Conservation (phyloP, 1,140 invertebrate genomes). For the Archivesica marissinica region DNA sequence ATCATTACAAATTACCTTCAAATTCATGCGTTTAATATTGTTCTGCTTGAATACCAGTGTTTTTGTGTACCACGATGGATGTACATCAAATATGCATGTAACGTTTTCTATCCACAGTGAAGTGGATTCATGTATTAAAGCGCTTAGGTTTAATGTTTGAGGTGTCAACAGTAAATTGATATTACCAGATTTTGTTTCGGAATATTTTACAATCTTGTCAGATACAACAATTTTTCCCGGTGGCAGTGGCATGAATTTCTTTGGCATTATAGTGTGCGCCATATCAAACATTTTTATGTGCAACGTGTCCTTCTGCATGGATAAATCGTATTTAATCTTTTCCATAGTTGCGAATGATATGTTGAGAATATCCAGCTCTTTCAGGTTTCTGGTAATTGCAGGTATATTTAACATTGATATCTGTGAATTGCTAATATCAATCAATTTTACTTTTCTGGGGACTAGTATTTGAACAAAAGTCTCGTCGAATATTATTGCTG, state of each 20-base stretch:
- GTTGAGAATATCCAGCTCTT: not conserved
- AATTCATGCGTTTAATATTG: not conserved
- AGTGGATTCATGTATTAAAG: not conserved
- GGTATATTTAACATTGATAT: not conserved
- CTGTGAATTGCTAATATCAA: not conserved
- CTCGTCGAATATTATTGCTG: not conserved
- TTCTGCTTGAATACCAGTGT: not conserved
- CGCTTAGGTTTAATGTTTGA: not conserved
- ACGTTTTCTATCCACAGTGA: not conserved
- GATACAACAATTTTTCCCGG: not conserved
- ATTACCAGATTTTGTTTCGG: not conserved
- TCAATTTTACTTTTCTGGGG: not conserved
- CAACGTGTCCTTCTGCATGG: not conserved
- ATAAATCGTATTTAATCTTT: not conserved
- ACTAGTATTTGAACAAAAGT: not conserved
- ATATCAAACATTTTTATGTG: not conserved
- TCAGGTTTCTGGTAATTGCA: not conserved
- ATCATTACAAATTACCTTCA: not conserved
- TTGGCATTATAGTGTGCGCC: not conserved
- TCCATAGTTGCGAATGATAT: not conserved
- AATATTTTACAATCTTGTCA: not conserved
- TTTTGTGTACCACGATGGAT: not conserved
- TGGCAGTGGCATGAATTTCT: not conserved
- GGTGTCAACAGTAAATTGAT: not conserved
- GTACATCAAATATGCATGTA: not conserved